Evolutionary conservation across 2,888 invertebrate genomes (phyloP), one percentile per base, ranked within the genome.

Genomic region (Drosophila heteroneura): DNA sequence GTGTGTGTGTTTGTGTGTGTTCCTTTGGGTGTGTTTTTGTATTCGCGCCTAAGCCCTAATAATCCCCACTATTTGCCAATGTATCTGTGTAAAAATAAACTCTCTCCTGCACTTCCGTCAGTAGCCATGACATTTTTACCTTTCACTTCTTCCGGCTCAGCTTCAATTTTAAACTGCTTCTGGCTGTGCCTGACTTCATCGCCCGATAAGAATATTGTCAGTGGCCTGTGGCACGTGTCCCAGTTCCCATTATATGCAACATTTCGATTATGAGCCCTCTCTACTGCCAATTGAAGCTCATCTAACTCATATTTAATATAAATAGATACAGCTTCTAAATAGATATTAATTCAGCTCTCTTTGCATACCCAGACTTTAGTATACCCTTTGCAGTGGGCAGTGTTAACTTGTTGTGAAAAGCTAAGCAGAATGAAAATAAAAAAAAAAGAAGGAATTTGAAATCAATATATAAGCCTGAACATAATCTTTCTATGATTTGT

Each of bases 1-100:
- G 47, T 53, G 58, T n/a, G 37, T 37, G 44, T 1, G 22, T n/a
- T n/a, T 12, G 51, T 53, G 39, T 54, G 51, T 35, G 51, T 51
- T 16, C 58, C 32, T 49, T 59, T 68, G 14, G 22, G 22, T 47
- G 47, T 14, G 47, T 22, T 16, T 47, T 35, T 35, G 47, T 47
- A 9, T 47, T 26, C 7, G 26, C 26, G 59, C 65, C 71, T 88
- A 90, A 85, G 70, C 78, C 85, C 80, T 80, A 88, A 88, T 90
- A 90, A 89, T 83, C 89, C 81, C 54, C 78, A 90, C 90, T 85
- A 88, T 88, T 90, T 78, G 69, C 74, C 56, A 35, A n/a, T 22
- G 39, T 66, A 37, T 52, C 33, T 70, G 44, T 57, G 53, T 56
- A 57, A 41, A 9, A 64, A 26, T 33, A 39, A 67, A 61, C 49